These are phyloP conservation scores for Umimayanthus chanpuru DNA, from an alignment of 92 coral and sea anemone species.

Conservation along the genomic window DNA sequence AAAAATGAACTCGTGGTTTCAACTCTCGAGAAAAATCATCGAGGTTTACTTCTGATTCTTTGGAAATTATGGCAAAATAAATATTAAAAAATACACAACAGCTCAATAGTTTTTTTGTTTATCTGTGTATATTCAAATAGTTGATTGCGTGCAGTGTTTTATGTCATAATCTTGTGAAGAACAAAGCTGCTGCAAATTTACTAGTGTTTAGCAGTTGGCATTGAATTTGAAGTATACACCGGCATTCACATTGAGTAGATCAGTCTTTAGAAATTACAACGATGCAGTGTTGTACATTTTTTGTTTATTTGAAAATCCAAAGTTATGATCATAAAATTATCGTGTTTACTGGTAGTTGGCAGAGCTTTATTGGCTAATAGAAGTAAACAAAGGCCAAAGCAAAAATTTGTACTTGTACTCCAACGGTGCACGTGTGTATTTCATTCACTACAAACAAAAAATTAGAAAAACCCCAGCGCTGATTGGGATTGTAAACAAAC, in stretches of 20 bases:
- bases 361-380: conserved; percentile 4
- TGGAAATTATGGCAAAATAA: too few species aligned
- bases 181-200: neutral
- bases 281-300: neutral
- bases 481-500: neutral
- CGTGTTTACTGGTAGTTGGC: conserved; percentile 31
- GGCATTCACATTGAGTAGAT: neutral
- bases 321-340: neutral
- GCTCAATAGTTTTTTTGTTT: neutral
- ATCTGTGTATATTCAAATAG: too few species aligned
- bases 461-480: neutral
- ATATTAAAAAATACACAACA: neutral
- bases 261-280: neutral
- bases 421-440: conserved; percentile 36
- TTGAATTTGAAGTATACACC: neutral
- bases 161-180: neutral
- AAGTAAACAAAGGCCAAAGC: conserved; percentile 31
- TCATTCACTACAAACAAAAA: neutral
- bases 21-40: neutral
- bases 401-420: neutral
- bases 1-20: neutral
- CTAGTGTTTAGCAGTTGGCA: neutral
- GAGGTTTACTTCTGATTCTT: neutral
- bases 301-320: neutral
- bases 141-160: neutral